Conservation (phyloP, 2,797 vertebrate species). For the Gymnoscopelus braueri region DNA sequence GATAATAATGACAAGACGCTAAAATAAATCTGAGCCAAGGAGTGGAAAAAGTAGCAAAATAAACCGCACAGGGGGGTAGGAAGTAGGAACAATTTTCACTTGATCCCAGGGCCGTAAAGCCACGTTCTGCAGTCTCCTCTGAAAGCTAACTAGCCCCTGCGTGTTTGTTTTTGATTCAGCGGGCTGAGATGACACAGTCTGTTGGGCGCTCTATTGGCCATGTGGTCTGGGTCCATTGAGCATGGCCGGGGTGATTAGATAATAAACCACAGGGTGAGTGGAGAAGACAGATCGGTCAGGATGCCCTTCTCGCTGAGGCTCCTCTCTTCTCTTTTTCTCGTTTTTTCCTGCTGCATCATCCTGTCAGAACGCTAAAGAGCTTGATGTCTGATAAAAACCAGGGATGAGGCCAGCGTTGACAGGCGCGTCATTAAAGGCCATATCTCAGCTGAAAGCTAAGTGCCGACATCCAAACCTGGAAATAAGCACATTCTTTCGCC, state of each 20-base stretch:
- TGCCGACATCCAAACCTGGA: conserved; percentile 48
- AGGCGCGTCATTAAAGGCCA: conserved; percentile 38
- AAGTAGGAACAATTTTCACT: conserved; percentile 62
- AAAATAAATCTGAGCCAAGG: conserved; percentile 58
- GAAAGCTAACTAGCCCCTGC: conserved; percentile 58
- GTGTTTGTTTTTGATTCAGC: conserved; percentile 84
- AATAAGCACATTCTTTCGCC: conserved; percentile 9
- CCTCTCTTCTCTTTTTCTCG: background rate
- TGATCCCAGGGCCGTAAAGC: conserved; percentile 24
- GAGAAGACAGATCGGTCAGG: conserved; percentile 37
- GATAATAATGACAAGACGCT: conserved; percentile 16
- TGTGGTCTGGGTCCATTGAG: conserved; percentile 82
- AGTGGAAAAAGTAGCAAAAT: conserved; percentile 39
- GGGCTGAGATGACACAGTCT: conserved; percentile 83
- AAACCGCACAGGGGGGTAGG: conserved; percentile 37
- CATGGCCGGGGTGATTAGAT: conserved; percentile 76
- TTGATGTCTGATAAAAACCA: conserved; percentile 47
- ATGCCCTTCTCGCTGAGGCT: conserved; percentile 4
- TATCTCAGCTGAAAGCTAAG: conserved; percentile 9
- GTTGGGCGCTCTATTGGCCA: conserved; percentile 84
- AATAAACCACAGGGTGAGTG: conserved; percentile 71
- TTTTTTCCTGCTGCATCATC: conserved; percentile 31
- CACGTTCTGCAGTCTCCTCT: conserved; percentile 34
- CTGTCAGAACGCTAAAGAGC: conserved; percentile 41
- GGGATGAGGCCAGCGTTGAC: conserved; percentile 15